Evolutionary conservation across 2,113 vertebrate genomes (phyloP).

Genomic region (Nothoprocta perdicaria): DNA sequence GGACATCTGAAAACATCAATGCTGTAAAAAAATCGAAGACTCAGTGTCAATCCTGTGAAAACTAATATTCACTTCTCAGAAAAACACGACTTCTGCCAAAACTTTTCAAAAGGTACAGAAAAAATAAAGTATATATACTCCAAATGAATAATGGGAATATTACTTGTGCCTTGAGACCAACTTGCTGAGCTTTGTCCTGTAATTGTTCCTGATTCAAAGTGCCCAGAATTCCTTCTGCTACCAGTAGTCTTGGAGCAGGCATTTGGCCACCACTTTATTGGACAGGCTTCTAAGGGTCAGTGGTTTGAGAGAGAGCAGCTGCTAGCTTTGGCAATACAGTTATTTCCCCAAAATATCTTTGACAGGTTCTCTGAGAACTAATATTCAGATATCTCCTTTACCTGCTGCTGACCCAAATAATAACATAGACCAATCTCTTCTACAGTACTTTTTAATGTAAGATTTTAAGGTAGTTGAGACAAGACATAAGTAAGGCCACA

Average conservation of each 20-base stretch:
- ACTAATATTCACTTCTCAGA: constrained; percentile 10
- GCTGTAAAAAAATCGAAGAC: constrained; percentile 48
- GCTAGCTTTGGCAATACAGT: background rate
- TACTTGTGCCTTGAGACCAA: background rate
- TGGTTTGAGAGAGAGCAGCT: background rate
- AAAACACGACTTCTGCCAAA: background rate
- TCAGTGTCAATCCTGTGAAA: background rate
- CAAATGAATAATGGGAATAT: too few species aligned
- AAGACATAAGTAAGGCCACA: background rate
- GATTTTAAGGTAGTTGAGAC: background rate
- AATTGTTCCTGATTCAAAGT: background rate
- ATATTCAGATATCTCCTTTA: background rate
- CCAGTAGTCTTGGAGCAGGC: background rate
- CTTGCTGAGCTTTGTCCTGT: background rate
- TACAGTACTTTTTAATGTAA: background rate
- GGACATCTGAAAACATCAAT: constrained; percentile 27
- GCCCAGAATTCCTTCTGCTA: fast-evolving
- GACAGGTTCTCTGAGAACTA: background rate
- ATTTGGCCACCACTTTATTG: background rate
- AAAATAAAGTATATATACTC: background rate
- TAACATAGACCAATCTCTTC: background rate
- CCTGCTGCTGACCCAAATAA: background rate
- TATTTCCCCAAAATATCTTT: background rate
- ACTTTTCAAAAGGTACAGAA: background rate
- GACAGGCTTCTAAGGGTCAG: background rate